These are phyloP conservation scores for Mamestra brassicae DNA, from an alignment of 2,888 invertebrate species.

Conservation along the genomic window DNA sequence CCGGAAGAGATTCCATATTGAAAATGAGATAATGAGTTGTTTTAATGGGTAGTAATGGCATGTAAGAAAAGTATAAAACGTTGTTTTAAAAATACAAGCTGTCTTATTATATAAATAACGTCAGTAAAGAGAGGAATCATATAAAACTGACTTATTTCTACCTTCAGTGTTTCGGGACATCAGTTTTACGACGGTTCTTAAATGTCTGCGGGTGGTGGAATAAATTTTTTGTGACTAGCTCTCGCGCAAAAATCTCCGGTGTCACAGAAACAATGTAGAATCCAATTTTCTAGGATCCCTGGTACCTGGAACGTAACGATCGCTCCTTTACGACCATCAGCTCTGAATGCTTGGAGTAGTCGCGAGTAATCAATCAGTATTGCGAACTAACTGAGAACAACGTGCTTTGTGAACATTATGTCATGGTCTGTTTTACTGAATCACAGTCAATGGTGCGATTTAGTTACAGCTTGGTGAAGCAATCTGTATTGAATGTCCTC, in stretches of 20 bases:
- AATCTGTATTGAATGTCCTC: constrained; percentile 36
- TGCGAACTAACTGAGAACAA: constrained; percentile 66
- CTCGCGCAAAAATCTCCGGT: constrained; percentile 70
- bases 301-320: constrained; percentile 66
- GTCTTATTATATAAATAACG: constrained; percentile 54
- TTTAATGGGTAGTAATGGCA: no score
- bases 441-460: constrained; percentile 27
- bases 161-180: constrained; percentile 69
- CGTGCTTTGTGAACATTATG: constrained; percentile 62
- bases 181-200: constrained; percentile 77
- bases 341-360: constrained; percentile 62
- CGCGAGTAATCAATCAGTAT: constrained; percentile 76
- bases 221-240: constrained; percentile 76
- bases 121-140: constrained; percentile 53
- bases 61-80: neutral
- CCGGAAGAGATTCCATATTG: neutral
- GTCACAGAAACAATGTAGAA: constrained; percentile 77
- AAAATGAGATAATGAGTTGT: neutral
- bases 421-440: constrained; percentile 55
- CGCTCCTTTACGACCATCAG: constrained; percentile 73
- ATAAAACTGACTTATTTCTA: constrained; percentile 67
- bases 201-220: constrained; percentile 75
- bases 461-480: constrained; percentile 19
- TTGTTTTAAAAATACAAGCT: constrained; percentile 14
- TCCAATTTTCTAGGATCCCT: constrained; percentile 77